These are phyloP conservation scores for Caenorhabditis plicata DNA, from an alignment of 2,888 invertebrate species.

Conservation along the genomic window DNA sequence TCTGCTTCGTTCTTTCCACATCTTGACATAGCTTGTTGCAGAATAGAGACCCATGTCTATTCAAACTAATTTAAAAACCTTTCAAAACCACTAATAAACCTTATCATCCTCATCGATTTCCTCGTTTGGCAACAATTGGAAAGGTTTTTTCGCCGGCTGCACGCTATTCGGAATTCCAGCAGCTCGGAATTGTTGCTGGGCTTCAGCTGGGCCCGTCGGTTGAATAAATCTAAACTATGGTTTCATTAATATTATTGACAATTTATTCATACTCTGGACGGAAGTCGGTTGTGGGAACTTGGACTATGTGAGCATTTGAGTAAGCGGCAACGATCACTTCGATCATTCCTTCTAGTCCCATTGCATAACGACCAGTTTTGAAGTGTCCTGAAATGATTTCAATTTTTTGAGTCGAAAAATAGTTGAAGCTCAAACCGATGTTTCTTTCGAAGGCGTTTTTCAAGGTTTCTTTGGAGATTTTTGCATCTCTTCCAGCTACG, in stretches of 20 bases:
- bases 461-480: constrained; percentile 59
- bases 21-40: constrained; percentile 51
- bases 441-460: constrained; percentile 63
- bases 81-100: constrained; percentile 7
- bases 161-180: constrained; percentile 45
- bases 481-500: constrained; percentile 61
- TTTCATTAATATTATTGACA: not conserved
- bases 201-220: constrained; percentile 11
- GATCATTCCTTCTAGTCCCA: constrained; percentile 58
- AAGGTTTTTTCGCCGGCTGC: constrained; percentile 38
- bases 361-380: constrained; percentile 43
- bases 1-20: constrained; percentile 54
- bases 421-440: too few relatives aligned
- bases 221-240: constrained; percentile 22
- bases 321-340: constrained; percentile 64
- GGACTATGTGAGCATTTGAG: constrained; percentile 61
- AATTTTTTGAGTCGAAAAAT: too few relatives aligned
- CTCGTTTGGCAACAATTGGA: constrained; percentile 19
- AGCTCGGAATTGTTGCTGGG: constrained; percentile 40
- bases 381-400: too few relatives aligned
- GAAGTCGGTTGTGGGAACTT: constrained; percentile 52
- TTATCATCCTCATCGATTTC: constrained; percentile 42
- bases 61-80: not conserved
- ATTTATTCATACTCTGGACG: too few relatives aligned
- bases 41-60: constrained; percentile 56